phyloP scores from a whole-genome alignment of 1,140 invertebrate species.

The Yoshiicerus persimilis region DNA sequence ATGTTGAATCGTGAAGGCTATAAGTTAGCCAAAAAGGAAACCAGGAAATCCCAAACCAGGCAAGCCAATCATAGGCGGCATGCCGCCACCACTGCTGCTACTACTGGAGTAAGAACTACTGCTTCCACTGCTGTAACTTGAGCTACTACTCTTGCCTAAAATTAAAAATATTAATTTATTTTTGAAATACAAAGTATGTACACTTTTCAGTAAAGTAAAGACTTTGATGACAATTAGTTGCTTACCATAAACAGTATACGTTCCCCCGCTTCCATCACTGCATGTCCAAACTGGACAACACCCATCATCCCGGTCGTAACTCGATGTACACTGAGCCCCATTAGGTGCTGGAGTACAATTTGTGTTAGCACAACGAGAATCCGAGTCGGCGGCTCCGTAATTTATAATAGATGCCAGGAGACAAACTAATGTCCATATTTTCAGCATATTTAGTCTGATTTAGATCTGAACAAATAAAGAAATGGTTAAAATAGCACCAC shows the following conservation, averaged over 20 bases:
- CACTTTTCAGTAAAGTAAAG: too few relatives aligned
- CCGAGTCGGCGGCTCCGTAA: background rate
- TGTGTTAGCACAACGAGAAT: background rate
- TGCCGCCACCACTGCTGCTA: background rate
- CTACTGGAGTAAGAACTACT: background rate
- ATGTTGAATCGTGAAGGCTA: background rate
- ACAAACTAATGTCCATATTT: background rate
- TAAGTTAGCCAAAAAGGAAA: background rate
- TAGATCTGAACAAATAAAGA: background rate
- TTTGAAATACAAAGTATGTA: background rate
- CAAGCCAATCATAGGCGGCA: background rate
- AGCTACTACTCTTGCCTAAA: background rate
- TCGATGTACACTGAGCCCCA: background rate
- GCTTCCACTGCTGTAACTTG: background rate
- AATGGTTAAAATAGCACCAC: background rate
- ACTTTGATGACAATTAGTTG: background rate
- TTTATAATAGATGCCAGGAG: background rate
- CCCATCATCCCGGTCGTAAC: background rate
- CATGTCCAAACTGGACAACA: constrained; percentile 28
- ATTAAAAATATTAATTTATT: background rate
- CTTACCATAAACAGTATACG: background rate
- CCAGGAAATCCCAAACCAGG: background rate
- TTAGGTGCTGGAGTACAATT: background rate
- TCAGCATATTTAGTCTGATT: background rate
- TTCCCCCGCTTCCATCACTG: background rate